These are phyloP conservation scores for Paramuricea clavata DNA, from an alignment of 92 coral and sea anemone species.

Conservation along the genomic window DNA sequence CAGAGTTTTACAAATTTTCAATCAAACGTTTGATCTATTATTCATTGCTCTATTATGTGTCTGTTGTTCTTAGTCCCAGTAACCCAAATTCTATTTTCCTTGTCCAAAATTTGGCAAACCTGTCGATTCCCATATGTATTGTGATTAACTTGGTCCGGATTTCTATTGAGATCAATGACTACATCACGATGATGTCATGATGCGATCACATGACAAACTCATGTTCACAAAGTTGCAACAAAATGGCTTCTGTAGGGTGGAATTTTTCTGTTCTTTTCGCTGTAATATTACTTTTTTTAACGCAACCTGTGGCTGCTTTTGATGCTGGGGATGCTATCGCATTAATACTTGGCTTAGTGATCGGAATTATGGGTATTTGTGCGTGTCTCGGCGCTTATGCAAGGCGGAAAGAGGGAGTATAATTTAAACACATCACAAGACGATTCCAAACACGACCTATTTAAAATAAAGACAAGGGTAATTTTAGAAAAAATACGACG, in stretches of 20 bases:
- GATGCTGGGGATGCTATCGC: slow-evolving; percentile 99
- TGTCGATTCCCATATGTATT: no score
- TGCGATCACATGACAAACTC: slow-evolving; percentile 16
- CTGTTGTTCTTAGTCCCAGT: no score
- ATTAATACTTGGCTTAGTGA: slow-evolving; percentile 89
- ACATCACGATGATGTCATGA: not conserved
- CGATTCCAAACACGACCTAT: not conserved
- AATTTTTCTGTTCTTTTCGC: slow-evolving; percentile 42
- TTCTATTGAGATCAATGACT: not conserved
- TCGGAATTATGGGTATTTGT: slow-evolving; percentile 98
- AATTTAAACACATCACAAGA: slow-evolving; percentile 9
- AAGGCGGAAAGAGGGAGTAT: slow-evolving; percentile 91
- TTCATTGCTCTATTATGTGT: no score
- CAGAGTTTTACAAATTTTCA: no score
- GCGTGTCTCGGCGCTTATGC: slow-evolving; percentile 99
- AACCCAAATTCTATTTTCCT: no score
- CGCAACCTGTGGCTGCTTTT: slow-evolving; percentile 92
- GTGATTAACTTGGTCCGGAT: no score
- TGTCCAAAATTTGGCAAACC: no score
- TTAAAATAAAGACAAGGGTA: not conserved
- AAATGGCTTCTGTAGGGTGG: slow-evolving; percentile 72
- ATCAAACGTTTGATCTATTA: no score
- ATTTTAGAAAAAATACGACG: not conserved
- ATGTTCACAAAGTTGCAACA: slow-evolving; percentile 55
- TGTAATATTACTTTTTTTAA: slow-evolving; percentile 75